A percentile compares a stretch with the other conserved stretches of the same genome.
Evolutionary conservation across 2,113 vertebrate genomes (phyloP).

Genomic region (Cyanoderma ruficeps): DNA sequence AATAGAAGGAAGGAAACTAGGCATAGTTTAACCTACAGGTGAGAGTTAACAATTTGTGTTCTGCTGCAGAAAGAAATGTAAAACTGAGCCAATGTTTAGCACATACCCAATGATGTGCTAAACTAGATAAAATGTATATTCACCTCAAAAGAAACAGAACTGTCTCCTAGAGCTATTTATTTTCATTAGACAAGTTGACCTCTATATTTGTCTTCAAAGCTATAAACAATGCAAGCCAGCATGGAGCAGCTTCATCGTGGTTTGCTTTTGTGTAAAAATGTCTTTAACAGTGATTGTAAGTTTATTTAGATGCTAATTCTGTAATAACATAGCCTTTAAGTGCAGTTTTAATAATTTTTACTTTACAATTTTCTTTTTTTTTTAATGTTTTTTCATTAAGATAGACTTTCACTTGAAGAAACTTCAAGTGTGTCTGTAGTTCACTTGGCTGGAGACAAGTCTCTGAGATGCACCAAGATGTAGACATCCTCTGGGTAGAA

Average conservation of each 20-base stretch:
- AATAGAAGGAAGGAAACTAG: slow-evolving; percentile 56
- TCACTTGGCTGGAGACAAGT: neutral
- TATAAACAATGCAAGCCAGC: neutral
- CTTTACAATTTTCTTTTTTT: neutral
- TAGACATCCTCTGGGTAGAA: neutral
- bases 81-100: neutral
- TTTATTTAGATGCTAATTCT: neutral
- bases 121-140: neutral
- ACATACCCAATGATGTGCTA: neutral
- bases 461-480: neutral
- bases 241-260: neutral
- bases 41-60: neutral
- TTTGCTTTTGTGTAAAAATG: neutral
- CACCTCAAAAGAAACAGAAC: neutral
- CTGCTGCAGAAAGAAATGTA: neutral
- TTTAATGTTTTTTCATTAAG: neutral
- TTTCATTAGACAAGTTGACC: neutral
- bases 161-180: neutral
- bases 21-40: neutral
- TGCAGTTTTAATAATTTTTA: neutral
- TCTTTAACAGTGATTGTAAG: neutral
- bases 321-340: neutral
- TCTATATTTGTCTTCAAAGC: neutral
- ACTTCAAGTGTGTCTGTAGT: neutral
- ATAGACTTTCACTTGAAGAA: neutral